These are phyloP conservation scores for Melanogrammus aeglefinus DNA, from an alignment of 2,797 vertebrate species.

Conservation along the genomic window DNA sequence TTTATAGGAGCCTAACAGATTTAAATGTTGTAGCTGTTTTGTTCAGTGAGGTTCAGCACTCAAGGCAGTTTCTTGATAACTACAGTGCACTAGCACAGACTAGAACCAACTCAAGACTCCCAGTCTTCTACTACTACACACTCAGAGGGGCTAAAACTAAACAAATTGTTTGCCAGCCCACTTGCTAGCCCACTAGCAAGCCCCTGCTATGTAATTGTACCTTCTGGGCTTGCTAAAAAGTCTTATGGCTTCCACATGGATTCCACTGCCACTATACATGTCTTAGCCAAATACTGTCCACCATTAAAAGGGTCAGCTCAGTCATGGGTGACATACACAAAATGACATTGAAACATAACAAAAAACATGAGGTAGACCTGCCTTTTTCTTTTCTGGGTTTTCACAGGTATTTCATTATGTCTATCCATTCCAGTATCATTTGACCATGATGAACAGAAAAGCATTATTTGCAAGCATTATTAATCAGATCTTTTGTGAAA, in stretches of 20 bases:
- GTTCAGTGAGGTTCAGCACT: no score
- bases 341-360: background rate
- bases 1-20: background rate
- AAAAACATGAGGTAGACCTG: background rate
- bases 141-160: no score
- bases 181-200: slow-evolving; percentile 25
- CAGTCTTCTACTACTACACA: no score
- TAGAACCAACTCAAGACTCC: no score
- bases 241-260: slow-evolving; percentile 25
- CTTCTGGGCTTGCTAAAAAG: slow-evolving; percentile 33
- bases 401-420: background rate
- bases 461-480: background rate
- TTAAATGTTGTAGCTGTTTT: background rate
- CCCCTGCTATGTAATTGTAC: slow-evolving; percentile 47
- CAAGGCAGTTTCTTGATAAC: no score
- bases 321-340: background rate
- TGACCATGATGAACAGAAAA: background rate
- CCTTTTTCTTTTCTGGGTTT: background rate
- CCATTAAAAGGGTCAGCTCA: background rate
- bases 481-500: no score
- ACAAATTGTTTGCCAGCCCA: no score
- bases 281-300: background rate
- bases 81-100: no score
- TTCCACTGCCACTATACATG: slow-evolving; percentile 19
- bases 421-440: background rate